These are phyloP conservation scores for Xenus cinereus DNA, from an alignment of 2,113 vertebrate genomes.

Conservation along the genomic window DNA sequence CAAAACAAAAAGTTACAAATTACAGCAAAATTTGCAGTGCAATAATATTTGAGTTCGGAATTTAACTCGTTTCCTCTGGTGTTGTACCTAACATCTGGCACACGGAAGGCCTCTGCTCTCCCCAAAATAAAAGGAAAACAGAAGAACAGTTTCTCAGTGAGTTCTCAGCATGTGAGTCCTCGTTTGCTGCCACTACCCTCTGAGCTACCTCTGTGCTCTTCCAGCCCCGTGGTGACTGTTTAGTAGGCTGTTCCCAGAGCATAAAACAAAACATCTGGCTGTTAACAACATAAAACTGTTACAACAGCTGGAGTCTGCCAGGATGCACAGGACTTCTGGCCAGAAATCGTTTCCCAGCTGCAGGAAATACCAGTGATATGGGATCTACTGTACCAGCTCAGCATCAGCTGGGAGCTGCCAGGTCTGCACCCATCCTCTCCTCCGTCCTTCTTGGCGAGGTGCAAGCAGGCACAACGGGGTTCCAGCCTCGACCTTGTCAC, in stretches of 20 bases:
- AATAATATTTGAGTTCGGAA: not conserved
- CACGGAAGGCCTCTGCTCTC: not conserved
- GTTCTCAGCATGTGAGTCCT: not conserved
- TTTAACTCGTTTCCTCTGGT: not conserved
- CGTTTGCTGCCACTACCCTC: not conserved
- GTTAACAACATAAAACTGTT: conserved; percentile 26
- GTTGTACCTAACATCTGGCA: not conserved
- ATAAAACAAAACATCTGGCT: conserved; percentile 47
- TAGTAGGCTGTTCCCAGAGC: not conserved
- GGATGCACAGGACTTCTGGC: not conserved
- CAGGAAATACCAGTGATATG: not conserved
- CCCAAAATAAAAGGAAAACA: not conserved
- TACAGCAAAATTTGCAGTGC: not conserved
- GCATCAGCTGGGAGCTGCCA: not conserved
- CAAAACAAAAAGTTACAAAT: not conserved
- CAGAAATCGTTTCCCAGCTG: not conserved
- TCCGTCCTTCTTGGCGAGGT: fast-evolving
- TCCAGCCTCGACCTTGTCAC: not conserved
- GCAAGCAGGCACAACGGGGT: fast-evolving
- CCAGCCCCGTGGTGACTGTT: not conserved
- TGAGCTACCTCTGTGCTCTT: not conserved
- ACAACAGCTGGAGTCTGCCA: conserved; percentile 36
- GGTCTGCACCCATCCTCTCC: not conserved
- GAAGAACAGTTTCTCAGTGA: not conserved
- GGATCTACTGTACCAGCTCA: not conserved